Evolutionary conservation across 2,888 invertebrate genomes (phyloP), one percentile per base, ranked within the genome.

Genomic region (Resseliella maxima): DNA sequence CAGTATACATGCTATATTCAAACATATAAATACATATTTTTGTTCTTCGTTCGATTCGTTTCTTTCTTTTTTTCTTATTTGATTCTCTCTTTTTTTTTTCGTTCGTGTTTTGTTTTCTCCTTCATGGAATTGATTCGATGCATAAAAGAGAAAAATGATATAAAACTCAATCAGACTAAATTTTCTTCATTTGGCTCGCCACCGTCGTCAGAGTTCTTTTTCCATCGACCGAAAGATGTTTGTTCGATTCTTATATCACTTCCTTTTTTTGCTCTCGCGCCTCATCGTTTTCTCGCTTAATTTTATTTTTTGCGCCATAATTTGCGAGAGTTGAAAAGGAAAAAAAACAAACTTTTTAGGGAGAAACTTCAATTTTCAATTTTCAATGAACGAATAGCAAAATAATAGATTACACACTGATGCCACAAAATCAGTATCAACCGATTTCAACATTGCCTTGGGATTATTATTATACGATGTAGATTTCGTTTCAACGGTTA

Each of bases 281-380:
- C 46, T 50, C 46, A 15, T 50, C 46, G 18, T 18, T 50, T 50
- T 18, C 46, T 59, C 59, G n/a, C n/a, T 24, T 59, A 3, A n/a
- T 59, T 59, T 59, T 50, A 12, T 50, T 59, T 59, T 59, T 12
- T 12, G 5, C 12, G 59, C 24, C 59, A 59, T 59, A n/a, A 59
- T 59, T 59, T 24, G 59, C 6, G 59, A n/a, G 41, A 41, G 41
- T 12, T 8, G 24, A 24, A 59, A 59, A 24, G 41, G 41, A 41
- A 41, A 41, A 12, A 41, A 41, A 41, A 50, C n/a, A n/a, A n/a
- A n/a, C n/a, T n/a, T n/a, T n/a, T n/a, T n/a, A n/a, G n/a, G 15
- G 72, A 72, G 31, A 72, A 72, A 31, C 72, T 35, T 59, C 72
- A 72, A 21, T 72, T 72, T 59, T 27, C 59, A 72, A n/a, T 31